Evolutionary conservation across 1,140 invertebrate genomes (phyloP), one percentile per base, ranked within the genome.

Genomic region (Eufriesea mexicana): DNA sequence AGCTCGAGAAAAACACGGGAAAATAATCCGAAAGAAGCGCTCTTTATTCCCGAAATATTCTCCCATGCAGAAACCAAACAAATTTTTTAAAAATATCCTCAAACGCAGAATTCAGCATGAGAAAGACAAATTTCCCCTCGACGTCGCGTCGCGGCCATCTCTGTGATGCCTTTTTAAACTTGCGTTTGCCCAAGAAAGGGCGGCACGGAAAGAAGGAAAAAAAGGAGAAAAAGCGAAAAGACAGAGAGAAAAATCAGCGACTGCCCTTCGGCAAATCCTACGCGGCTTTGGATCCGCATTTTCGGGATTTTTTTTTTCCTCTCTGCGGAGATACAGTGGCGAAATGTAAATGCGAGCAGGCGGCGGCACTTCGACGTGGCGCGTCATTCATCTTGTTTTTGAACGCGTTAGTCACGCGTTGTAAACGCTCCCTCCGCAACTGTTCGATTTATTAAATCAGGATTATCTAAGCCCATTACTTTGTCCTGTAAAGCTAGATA

Each of bases 401-500:
- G 90, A 90, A 87, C 90, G 89, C 92, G 92, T 94, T 94, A 94
- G 93, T 94, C 92, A 94, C 93, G 93, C 93, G 91, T 91, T 93
- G 91, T 87, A 85, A 89, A 86, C 84, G 88, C 85, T 68, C 79
- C 61, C 70, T 68, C 90, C 92, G 91, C 93, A 94, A 94, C 93
- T 94, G 94, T 94, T 94, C 93, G 93, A 94, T 94, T 94, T 94
- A 94, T 94, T 94, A 94, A 94, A 94, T 94, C 93, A 92, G 93
- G 93, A 94, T 94, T 94, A 94, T 94, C 92, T 92, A 92, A 94
- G 92, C 92, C 92, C 89, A 91, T 91, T 91, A 91, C 91, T 92
- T 92, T 93, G 92, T 92, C 90, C 90, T 91, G 91, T 90, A 91
- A 92, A 92, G 90, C 92, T 91, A 89, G 89, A 89, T 90, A 91